Percentiles rank a stretch among this genome's conserved stretches.
phyloP scores from a whole-genome alignment of 2,888 invertebrate species.

The Ennomos quercinarius region DNA sequence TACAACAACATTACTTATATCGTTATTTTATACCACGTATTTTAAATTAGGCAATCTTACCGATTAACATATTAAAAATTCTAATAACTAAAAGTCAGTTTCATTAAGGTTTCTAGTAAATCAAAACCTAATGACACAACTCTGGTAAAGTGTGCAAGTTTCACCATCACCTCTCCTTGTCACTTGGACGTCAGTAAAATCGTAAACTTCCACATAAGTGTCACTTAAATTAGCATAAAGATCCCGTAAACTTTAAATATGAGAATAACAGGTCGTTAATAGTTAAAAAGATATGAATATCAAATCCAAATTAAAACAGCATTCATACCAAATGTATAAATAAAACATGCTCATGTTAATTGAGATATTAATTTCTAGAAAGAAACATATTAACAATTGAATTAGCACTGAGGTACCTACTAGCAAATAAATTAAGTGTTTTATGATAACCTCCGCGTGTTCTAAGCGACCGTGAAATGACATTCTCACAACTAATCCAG shows the following conservation, averaged over 20 bases:
- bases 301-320: background rate
- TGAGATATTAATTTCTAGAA: too few species aligned
- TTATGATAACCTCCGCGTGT: conserved; percentile 46
- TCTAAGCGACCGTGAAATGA: conserved; percentile 73
- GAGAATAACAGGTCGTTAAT: too few species aligned
- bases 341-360: too few species aligned
- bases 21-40: too few species aligned
- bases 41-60: too few species aligned
- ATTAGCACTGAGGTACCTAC: conserved; percentile 3
- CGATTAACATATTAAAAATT: background rate
- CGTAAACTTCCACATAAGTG: conserved; percentile 1
- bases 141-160: background rate
- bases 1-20: too few species aligned
- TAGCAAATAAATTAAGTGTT: conserved; percentile 31
- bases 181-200: background rate
- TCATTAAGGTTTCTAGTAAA: conserved; percentile 3
- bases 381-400: too few species aligned
- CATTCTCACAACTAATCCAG: conserved; percentile 39
- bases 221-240: conserved; percentile 2
- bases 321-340: too few species aligned
- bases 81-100: background rate
- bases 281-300: too few species aligned
- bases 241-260: background rate
- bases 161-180: conserved; percentile 4
- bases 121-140: background rate